Conservation (phyloP, 1,140 invertebrate species). For the Oppia nitens region DNA sequence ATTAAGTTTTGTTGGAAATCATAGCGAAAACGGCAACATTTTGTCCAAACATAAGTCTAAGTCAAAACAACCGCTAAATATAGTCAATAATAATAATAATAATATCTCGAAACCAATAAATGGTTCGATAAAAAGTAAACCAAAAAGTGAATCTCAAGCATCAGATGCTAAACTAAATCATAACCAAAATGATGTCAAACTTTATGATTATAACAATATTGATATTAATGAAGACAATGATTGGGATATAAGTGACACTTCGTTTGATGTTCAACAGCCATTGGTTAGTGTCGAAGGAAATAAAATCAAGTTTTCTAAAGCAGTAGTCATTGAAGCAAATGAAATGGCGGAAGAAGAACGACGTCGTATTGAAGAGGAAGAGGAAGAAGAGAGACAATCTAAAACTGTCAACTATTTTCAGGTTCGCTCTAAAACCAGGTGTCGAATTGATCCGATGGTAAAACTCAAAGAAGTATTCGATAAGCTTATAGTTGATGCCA, state of each 20-base stretch:
- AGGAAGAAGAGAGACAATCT: not conserved
- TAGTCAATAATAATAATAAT: not conserved
- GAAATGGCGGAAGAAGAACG: not conserved
- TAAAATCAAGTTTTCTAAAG: not conserved
- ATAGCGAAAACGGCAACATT: not conserved
- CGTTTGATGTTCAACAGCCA: not conserved
- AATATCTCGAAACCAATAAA: not conserved
- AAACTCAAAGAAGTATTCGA: not conserved
- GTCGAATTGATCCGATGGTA: not conserved
- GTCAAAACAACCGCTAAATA: not conserved
- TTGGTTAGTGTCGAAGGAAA: not conserved
- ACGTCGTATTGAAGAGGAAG: not conserved
- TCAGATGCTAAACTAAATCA: not conserved
- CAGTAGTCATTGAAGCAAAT: not conserved
- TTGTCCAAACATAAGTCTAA: not conserved
- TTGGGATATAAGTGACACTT: not conserved
- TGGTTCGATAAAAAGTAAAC: not conserved
- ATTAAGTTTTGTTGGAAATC: not conserved
- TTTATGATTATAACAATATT: too few species aligned
- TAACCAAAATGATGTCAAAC: too few species aligned
- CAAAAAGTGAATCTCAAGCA: not conserved
- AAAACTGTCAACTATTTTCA: not conserved
- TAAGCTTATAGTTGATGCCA: not conserved
- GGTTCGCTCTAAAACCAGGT: not conserved
- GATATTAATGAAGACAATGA: not conserved